Base-by-base conservation (phyloP, 2,797 vertebrate species). In the Centropyge bicolor region DNA sequence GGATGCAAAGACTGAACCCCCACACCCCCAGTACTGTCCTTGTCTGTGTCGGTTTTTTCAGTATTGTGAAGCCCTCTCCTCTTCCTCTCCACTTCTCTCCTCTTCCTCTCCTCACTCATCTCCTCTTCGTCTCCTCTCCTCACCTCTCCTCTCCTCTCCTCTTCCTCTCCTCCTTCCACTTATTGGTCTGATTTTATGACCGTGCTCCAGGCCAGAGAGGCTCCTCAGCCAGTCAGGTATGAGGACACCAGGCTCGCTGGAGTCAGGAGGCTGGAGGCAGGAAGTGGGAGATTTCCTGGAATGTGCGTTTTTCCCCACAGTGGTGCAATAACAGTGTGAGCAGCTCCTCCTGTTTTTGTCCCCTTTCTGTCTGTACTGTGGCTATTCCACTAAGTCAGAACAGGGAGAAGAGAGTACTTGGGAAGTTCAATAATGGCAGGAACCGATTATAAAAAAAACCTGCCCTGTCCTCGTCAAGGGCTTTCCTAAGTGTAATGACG, bases 241-340 rank as follows among this genome's bases (percentile, higher is more conserved):
- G 88, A 93, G 91, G 92, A 90, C 86, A 88, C 81, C 85, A 79
- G 91, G 85, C 88, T 82, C 2, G 14, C 80, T 91, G 90, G 90
- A 95, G 93, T 93, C 91, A 74, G 87, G 84, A 93, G 91, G 90
- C 90, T 89, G 87, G 81, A 88, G 92, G 86, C 95, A 96, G 95
- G 95, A 96, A 95, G 94, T 88, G 90, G 94, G 94, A 95, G 93
- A 95, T 96, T 96, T 96, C 95, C 95, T 95, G 95, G 95, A 96
- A 96, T 96, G 94, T 94, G 93, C 71, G 74, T 93, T 94, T 94
- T 94, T 92, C 91, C 90, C 91, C 87, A 85, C 91, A 90, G 90
- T 91, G 91, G 93, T 90, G 93, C 92, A 95, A 95, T 93, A 94
- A 95, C 93, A 94, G 90, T 38, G 54, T 14, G 62, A 86, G 86